Base-by-base conservation (phyloP, 1,140 invertebrate genomes). In the Pygmarrhopalites habei region DNA sequence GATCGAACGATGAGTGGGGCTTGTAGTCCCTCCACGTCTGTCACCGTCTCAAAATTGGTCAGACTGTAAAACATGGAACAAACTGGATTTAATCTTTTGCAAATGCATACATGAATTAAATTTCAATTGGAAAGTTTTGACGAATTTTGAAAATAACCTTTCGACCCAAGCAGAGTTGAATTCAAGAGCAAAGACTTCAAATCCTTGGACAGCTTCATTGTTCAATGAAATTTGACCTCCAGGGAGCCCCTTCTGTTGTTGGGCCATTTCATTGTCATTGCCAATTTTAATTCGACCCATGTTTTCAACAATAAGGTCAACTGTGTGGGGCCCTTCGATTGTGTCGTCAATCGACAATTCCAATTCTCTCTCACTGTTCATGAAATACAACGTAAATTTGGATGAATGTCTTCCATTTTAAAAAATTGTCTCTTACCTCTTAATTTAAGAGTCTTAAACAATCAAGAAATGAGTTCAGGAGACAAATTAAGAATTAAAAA, bases 241-340 rank as follows among this genome's bases (percentile, higher is more conserved):
- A 64, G 77, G 75, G 3, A 79, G 60, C 64, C 82, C 82, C 74
- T 82, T 83, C 56, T 74, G 68, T 32, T 71, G 71, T 62, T 81
- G 76, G 30, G 76, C 72, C 65, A 77, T 78, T 60, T 77, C 73
- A 12, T 73, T 55, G 4, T 77, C 73, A 2, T 57, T 29, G 1
- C 80, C 80, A 73, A 74, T 83, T 71, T 83, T 83, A 21, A 79
- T 77, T 56, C 83, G 71, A 0, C 80, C 82, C 60, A 78, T 76
- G 70, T 84, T 83, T 71, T 84, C 82, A 2, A 84, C 81, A 1
- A 85, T 58, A 30, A 84, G 73, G 60, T 83, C 80, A 26, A 83
- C 63, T 7, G 73, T 75, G 17, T 65, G 68, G 7, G 26, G 47
- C 14, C 53, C 65, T 21, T 73, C 73, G 35, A 39, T 63, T 53